Percentiles rank a stretch among this genome's conserved stretches.
phyloP scores from a whole-genome alignment of 1,140 invertebrate species.

The Littorina saxatilis region DNA sequence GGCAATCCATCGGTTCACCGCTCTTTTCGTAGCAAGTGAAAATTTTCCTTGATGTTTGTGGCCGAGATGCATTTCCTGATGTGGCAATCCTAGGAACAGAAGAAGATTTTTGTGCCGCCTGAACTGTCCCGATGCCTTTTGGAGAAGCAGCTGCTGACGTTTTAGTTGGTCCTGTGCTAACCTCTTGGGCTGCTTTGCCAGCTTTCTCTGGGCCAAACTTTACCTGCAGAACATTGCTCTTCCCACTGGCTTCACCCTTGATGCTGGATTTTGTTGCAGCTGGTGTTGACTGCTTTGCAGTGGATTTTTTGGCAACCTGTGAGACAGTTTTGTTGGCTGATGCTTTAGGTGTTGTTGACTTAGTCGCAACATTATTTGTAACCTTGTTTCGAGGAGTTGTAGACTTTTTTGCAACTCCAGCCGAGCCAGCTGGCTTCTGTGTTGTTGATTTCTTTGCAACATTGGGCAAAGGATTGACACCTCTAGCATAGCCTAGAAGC shows the following conservation, averaged over 20 bases:
- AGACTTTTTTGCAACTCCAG: not conserved
- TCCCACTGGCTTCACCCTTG: not conserved
- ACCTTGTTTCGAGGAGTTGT: not conserved
- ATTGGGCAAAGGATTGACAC: not conserved
- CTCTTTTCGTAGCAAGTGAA: not conserved
- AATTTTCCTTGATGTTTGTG: not conserved
- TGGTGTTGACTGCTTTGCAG: slow-evolving; percentile 5
- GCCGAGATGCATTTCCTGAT: too few species aligned
- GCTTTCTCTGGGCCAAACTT: slow-evolving; percentile 4
- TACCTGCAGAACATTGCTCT: not conserved
- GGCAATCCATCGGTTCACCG: not conserved
- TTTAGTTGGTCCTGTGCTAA: too few species aligned
- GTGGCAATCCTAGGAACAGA: too few species aligned
- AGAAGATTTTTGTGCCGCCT: too few species aligned
- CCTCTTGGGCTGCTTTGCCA: too few species aligned
- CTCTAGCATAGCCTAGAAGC: not conserved
- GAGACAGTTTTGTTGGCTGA: not conserved
- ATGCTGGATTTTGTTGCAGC: not conserved
- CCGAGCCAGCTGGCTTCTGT: not conserved
- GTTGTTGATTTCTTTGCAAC: slow-evolving; percentile 5
- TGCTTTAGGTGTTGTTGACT: not conserved
- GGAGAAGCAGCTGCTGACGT: too few species aligned
- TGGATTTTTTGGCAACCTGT: slow-evolving; percentile 6
- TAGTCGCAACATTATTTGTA: too few species aligned
- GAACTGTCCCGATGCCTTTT: too few species aligned